Evolutionary conservation across 2,113 vertebrate genomes (phyloP).

Genomic region (Cyrtonyx montezumae): DNA sequence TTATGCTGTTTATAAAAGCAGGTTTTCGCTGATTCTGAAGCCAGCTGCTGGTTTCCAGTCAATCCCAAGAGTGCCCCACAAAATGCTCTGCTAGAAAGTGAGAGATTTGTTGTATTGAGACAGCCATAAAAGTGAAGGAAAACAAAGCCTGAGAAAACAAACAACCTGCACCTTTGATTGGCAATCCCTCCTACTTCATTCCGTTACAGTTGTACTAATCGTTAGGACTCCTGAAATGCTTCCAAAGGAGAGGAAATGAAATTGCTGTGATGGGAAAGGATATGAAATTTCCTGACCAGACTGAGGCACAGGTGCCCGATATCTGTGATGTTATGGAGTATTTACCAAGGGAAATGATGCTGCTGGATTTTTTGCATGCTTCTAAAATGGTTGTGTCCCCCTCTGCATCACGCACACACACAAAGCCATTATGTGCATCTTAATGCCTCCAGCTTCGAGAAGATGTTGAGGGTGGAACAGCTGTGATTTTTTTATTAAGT

Average conservation of each 20-base stretch:
- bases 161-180: constrained; percentile 67
- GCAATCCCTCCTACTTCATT: constrained; percentile 2
- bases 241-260: constrained; percentile 81
- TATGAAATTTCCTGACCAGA: constrained; percentile 89
- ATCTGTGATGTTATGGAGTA: constrained; percentile 81
- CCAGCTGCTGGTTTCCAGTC: constrained; percentile 36
- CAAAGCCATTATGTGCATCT: constrained; percentile 71
- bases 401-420: neutral
- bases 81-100: constrained; percentile 62
- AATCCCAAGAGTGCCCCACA: constrained; percentile 48
- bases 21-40: neutral
- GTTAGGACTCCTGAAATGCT: constrained; percentile 78
- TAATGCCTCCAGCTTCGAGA: constrained; percentile 74
- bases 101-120: constrained; percentile 69
- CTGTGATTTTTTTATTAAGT: constrained; percentile 78
- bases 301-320: constrained; percentile 83
- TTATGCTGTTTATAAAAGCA: neutral
- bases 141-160: constrained; percentile 66
- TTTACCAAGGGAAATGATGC: constrained; percentile 75
- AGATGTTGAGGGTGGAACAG: constrained; percentile 83
- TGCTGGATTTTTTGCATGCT: constrained; percentile 67
- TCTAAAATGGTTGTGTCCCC: constrained; percentile 21
- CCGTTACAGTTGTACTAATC: constrained; percentile 62
- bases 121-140: constrained; percentile 68
- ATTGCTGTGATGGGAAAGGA: constrained; percentile 84